Evolutionary conservation across 2,797 vertebrate genomes (phyloP).

Genomic region (Ctenopoma multispine): DNA sequence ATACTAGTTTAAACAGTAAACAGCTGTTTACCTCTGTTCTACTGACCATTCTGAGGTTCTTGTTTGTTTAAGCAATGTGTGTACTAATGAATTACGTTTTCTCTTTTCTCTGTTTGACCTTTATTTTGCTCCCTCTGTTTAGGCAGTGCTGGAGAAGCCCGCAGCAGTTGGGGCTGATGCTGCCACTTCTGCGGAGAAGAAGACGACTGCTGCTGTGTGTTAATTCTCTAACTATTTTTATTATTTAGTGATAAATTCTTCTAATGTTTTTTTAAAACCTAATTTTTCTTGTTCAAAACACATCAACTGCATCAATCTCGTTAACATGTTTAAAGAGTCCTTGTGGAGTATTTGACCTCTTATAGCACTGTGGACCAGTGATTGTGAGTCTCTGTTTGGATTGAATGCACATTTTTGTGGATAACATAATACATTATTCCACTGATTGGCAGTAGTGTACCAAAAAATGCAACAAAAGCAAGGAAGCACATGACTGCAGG

Average conservation of each 20-base stretch:
- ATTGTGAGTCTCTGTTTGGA: not conserved
- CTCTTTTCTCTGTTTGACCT: not conserved
- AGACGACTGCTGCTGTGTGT: constrained; percentile 62
- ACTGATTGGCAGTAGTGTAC: not conserved
- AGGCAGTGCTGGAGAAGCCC: constrained; percentile 82
- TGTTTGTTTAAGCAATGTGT: too few relatives aligned
- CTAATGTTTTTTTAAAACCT: not conserved
- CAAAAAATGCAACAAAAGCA: not conserved
- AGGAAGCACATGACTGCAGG: not conserved
- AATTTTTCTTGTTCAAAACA: not conserved
- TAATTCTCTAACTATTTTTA: not conserved
- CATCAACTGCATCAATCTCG: not conserved
- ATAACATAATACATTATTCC: not conserved
- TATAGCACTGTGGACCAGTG: not conserved
- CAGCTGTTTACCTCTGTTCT: not conserved
- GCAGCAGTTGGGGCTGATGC: constrained; percentile 55
- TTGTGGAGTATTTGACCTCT: not conserved
- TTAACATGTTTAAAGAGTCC: not conserved
- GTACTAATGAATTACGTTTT: too few relatives aligned
- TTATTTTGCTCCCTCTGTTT: constrained; percentile 1
- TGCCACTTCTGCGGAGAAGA: constrained; percentile 69
- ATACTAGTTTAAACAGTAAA: too few relatives aligned
- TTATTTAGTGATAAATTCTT: not conserved
- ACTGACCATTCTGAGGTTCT: too few relatives aligned
- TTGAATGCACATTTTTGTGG: not conserved